These are phyloP conservation scores for Phyllotreta striolata DNA, from an alignment of 2,888 invertebrate genomes.

Conservation along the genomic window DNA sequence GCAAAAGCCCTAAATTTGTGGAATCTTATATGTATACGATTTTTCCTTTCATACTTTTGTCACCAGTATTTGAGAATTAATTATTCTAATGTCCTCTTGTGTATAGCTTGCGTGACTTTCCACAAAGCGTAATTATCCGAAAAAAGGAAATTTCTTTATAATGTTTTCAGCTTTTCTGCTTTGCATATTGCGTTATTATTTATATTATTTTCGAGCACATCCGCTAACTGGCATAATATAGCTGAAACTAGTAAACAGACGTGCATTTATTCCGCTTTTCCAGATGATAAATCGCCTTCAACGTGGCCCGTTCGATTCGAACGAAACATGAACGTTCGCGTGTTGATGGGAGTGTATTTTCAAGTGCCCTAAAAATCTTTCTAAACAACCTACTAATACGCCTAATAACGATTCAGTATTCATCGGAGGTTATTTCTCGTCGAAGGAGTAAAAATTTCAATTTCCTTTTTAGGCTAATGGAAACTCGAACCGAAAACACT, in stretches of 20 bases:
- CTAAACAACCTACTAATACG: constrained; percentile 23
- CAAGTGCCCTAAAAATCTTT: constrained; percentile 28
- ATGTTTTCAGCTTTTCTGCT: not conserved
- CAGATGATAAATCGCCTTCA: constrained; percentile 28
- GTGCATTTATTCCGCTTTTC: constrained; percentile 25
- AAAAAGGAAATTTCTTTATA: no score
- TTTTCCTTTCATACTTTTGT: no score
- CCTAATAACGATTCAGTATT: constrained; percentile 27
- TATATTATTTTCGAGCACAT: constrained; percentile 14
- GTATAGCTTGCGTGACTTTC: no score
- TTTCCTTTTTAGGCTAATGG: constrained; percentile 20
- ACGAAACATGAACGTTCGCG: constrained; percentile 29
- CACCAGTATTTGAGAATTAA: no score
- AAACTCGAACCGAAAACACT: constrained; percentile 2
- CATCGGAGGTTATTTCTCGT: constrained; percentile 17
- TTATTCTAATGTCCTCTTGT: no score
- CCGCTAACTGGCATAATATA: constrained; percentile 13
- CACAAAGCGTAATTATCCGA: no score
- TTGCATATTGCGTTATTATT: constrained; percentile 3
- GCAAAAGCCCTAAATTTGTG: no score
- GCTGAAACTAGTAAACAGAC: constrained; percentile 16
- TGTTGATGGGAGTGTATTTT: constrained; percentile 24
- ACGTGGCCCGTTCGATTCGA: constrained; percentile 18
- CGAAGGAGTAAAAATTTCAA: constrained; percentile 21
- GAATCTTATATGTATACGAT: no score